phyloP scores from a whole-genome alignment of 2,113 vertebrate genomes.

The Sclerurus mexicanus region DNA sequence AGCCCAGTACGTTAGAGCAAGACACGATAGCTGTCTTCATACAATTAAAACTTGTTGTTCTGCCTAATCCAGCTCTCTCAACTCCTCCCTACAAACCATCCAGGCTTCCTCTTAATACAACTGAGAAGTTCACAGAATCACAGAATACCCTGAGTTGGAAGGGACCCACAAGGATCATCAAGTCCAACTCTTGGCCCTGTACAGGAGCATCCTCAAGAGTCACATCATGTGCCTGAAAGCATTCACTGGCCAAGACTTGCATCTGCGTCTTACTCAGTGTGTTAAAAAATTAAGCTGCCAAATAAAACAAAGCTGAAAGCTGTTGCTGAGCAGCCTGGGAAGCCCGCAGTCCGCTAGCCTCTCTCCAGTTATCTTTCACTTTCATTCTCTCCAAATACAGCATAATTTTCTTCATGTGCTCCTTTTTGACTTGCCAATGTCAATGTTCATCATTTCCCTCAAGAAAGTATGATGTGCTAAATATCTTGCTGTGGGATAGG shows the following conservation, averaged over 20 bases:
- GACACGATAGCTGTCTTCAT: not conserved
- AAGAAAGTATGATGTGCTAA: not conserved
- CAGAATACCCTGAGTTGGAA: not conserved
- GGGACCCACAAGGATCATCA: not conserved
- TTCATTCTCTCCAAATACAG: not conserved
- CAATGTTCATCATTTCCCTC: not conserved
- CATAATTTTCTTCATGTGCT: not conserved
- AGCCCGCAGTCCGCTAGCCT: not conserved
- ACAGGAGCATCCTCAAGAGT: not conserved
- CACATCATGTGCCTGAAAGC: not conserved
- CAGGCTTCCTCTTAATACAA: not conserved
- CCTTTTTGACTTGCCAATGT: not conserved
- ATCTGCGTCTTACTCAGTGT: accelerated
- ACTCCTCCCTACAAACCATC: not conserved
- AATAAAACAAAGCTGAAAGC: not conserved
- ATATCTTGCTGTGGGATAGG: not conserved
- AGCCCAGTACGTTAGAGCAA: not conserved
- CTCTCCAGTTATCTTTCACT: not conserved
- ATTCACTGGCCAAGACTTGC: not conserved
- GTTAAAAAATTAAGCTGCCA: not conserved
- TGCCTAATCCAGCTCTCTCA: not conserved
- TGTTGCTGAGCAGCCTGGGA: not conserved
- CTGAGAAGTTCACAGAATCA: not conserved
- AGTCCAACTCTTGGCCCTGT: not conserved
- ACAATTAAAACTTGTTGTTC: not conserved